phyloP scores from a whole-genome alignment of 2,113 vertebrate species.

The Guaruba guarouba region DNA sequence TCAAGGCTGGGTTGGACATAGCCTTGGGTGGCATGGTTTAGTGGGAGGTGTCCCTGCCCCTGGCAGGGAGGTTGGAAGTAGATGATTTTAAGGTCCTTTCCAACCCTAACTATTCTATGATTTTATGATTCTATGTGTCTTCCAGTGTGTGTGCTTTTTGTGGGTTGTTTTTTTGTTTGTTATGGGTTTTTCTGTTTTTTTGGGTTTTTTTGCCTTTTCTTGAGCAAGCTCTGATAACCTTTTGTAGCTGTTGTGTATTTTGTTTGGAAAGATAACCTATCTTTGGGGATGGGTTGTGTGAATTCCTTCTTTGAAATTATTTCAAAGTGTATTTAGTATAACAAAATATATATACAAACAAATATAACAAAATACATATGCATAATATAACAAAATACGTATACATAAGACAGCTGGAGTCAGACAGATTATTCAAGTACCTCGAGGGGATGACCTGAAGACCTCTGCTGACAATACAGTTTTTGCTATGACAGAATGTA shows the following conservation, averaged over 20 bases:
- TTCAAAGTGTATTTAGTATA: background rate
- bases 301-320: background rate
- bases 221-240: background rate
- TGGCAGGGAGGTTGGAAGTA: no score
- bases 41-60: no score
- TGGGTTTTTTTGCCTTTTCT: background rate
- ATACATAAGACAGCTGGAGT: background rate
- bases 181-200: background rate
- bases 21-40: no score
- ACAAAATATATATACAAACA: no score
- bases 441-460: background rate
- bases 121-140: background rate
- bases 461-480: background rate
- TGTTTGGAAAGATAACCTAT: background rate
- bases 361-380: background rate
- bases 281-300: background rate
- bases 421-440: background rate
- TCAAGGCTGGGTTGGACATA: no score
- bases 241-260: background rate
- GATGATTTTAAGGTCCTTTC: no score
- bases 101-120: no score
- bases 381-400: background rate
- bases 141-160: rapidly evolving
- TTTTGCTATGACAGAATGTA: background rate
- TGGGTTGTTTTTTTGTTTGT: background rate